Evolutionary conservation across 2,888 invertebrate species (phyloP).

Genomic region (Drosophila kanekoi): DNA sequence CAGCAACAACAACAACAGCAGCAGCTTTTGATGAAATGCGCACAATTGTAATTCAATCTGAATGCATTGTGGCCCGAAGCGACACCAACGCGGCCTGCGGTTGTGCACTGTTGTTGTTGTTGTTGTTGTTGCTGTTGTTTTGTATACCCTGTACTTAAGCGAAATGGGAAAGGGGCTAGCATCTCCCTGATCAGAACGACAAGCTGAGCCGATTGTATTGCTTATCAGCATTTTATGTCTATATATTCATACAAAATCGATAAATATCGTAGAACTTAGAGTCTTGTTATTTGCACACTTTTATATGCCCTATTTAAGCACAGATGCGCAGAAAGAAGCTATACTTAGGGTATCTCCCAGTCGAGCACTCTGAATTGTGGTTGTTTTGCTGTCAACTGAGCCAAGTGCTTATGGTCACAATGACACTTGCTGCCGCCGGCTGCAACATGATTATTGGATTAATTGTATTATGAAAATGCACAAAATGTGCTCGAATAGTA

Average conservation of each 20-base stretch:
- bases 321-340: too few relatives aligned
- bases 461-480: slow-evolving; percentile 1
- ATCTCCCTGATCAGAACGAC: too few relatives aligned
- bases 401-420: slow-evolving; percentile 20
- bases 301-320: too few relatives aligned
- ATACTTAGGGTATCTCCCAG: too few relatives aligned
- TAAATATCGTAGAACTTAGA: too few relatives aligned
- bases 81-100: slow-evolving; percentile 37
- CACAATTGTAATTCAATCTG: slow-evolving; percentile 50
- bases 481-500: background rate
- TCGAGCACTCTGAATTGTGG: background rate
- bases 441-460: slow-evolving; percentile 18
- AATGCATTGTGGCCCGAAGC: slow-evolving; percentile 32
- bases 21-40: slow-evolving; percentile 38
- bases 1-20: slow-evolving; percentile 22
- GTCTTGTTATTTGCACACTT: too few relatives aligned
- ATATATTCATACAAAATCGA: too few relatives aligned
- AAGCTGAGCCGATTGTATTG: too few relatives aligned
- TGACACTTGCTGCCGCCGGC: slow-evolving; percentile 30
- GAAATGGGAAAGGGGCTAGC: too few relatives aligned
- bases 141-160: background rate
- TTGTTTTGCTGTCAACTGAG: slow-evolving; percentile 5
- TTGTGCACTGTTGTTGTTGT: slow-evolving; percentile 7
- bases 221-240: too few relatives aligned
- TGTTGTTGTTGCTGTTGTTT: background rate